These are phyloP conservation scores for Leucosticte australis DNA, from an alignment of 2,113 vertebrate species.

Conservation along the genomic window DNA sequence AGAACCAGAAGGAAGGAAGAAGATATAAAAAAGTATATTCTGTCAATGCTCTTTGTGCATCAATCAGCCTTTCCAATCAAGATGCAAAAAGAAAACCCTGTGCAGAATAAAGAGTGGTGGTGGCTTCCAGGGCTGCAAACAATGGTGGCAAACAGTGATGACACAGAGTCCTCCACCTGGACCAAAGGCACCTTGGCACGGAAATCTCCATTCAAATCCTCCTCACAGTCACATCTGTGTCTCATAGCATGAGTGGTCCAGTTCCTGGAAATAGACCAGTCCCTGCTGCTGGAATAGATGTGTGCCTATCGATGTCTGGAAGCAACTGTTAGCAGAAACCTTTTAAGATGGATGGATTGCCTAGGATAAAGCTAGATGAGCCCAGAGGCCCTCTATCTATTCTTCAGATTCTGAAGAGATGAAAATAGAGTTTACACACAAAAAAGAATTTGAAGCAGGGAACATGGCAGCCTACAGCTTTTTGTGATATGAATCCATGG, in stretches of 20 bases:
- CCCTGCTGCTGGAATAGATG: background rate
- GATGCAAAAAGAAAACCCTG: background rate
- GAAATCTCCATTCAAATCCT: background rate
- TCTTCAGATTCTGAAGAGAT: background rate
- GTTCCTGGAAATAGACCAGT: background rate
- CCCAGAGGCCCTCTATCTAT: background rate
- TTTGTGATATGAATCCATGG: background rate
- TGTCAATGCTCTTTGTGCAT: background rate
- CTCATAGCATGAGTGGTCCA: background rate
- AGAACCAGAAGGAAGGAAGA: background rate
- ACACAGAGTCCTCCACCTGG: background rate
- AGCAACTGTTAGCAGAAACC: background rate
- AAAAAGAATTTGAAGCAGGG: background rate
- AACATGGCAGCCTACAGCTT: background rate
- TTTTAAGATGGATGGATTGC: background rate
- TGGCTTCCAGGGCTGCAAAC: background rate
- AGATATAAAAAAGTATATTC: background rate
- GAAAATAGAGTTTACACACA: background rate
- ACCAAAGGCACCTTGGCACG: background rate
- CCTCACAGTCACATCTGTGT: background rate
- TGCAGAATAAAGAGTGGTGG: background rate
- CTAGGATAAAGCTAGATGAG: background rate
- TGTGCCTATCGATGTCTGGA: accelerated
- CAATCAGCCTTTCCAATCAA: background rate
- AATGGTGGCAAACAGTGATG: background rate